A percentile compares a stretch with the other conserved stretches of the same genome.
Evolutionary conservation across 2,888 invertebrate species (phyloP).

Genomic region (Schizotus pectinicornis): DNA sequence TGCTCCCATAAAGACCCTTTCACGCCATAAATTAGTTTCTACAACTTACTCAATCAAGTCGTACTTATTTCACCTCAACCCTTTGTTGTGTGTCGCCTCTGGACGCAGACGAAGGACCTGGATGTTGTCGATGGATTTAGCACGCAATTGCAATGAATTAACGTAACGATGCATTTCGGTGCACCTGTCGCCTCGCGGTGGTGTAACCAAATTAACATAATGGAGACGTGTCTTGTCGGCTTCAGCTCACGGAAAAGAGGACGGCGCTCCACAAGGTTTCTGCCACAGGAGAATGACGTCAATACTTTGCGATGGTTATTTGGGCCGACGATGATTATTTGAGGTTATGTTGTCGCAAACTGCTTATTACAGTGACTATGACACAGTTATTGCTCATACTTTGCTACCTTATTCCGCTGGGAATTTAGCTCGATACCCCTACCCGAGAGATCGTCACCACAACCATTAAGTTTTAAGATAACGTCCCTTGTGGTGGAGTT

Average conservation of each 20-base stretch:
- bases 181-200: slow-evolving; percentile 14
- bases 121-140: not conserved
- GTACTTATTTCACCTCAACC: not conserved
- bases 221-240: too few species aligned
- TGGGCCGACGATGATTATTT: slow-evolving; percentile 29
- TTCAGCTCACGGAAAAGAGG: too few species aligned
- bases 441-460: slow-evolving; percentile 14
- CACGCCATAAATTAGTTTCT: not conserved
- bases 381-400: slow-evolving; percentile 27
- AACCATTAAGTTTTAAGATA: slow-evolving; percentile 23
- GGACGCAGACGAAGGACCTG: too few species aligned
- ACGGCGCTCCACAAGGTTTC: not conserved
- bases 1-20: slow-evolving; percentile 1
- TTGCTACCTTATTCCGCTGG: slow-evolving; percentile 20
- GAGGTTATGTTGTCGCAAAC: slow-evolving; percentile 38
- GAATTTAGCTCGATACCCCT: slow-evolving; percentile 23
- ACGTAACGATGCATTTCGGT: slow-evolving; percentile 12
- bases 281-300: slow-evolving; percentile 10
- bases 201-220: slow-evolving; percentile 14
- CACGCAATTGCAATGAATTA: slow-evolving; percentile 5
- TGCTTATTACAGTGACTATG: slow-evolving; percentile 37
- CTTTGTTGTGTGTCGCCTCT: not conserved
- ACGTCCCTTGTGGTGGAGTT: slow-evolving; percentile 15
- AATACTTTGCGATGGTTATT: slow-evolving; percentile 13
- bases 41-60: not conserved